A percentile compares a stretch with the other conserved stretches of the same genome.
These are phyloP conservation scores for Tinamus major DNA, from an alignment of 2,797 vertebrate species.

Conservation along the genomic window DNA sequence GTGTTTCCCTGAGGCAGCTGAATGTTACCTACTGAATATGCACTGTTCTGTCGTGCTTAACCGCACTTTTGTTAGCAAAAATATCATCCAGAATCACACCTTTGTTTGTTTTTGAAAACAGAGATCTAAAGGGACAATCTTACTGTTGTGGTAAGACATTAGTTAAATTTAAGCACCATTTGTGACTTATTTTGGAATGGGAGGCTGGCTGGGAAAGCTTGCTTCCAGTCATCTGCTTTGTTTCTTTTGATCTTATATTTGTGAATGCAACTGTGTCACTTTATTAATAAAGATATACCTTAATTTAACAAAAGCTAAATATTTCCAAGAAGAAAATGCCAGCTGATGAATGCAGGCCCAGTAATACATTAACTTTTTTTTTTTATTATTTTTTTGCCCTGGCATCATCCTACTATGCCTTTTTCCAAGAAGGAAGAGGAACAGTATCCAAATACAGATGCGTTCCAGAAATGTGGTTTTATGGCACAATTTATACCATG, in stretches of 20 bases:
- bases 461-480: not conserved
- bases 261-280: not conserved
- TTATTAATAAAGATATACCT: not conserved
- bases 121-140: not conserved
- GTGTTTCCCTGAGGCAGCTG: not conserved
- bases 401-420: fast-evolving
- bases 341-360: not conserved
- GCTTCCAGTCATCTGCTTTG: not conserved
- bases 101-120: not conserved
- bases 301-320: not conserved
- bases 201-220: not conserved
- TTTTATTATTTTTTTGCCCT: not conserved
- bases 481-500: not conserved
- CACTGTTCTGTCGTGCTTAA: not conserved
- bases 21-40: not conserved
- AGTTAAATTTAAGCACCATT: not conserved
- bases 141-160: not conserved
- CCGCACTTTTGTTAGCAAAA: not conserved
- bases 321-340: not conserved
- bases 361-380: not conserved
- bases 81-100: not conserved
- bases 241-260: not conserved
- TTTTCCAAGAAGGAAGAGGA: not conserved
- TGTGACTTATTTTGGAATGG: not conserved
- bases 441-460: not conserved